A percentile compares a stretch with the other conserved stretches of the same genome.
Conservation (phyloP, 2,797 vertebrate species). For the Sebastes nivosus region DNA sequence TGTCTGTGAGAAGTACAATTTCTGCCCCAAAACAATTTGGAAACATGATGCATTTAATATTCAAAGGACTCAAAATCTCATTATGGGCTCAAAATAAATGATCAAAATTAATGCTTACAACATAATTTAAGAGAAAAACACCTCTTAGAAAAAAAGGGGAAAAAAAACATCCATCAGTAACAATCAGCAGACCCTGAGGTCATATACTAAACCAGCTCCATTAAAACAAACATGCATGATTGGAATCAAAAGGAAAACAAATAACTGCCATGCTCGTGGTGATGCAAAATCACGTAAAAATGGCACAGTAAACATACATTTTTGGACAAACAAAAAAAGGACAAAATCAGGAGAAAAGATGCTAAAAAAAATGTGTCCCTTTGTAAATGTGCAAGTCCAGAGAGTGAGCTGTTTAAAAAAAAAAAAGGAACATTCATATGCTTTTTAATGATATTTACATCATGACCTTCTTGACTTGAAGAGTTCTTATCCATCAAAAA, state of each 20-base stretch:
- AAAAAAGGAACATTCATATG: too few relatives aligned
- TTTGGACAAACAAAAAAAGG: neutral
- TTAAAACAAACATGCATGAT: constrained; percentile 23
- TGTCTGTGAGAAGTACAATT: neutral
- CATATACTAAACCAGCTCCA: neutral
- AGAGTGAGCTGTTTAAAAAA: neutral
- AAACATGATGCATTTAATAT: neutral
- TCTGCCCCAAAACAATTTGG: neutral
- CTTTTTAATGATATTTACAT: constrained; percentile 65
- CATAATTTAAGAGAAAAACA: constrained; percentile 14
- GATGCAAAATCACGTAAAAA: constrained; percentile 17
- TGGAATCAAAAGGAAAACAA: constrained; percentile 3
- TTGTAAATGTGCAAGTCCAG: constrained; percentile 44
- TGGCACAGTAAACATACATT: neutral
- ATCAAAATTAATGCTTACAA: constrained; percentile 37
- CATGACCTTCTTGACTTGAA: constrained; percentile 30
- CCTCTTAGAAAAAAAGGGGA: neutral
- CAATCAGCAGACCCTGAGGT: constrained; percentile 9
- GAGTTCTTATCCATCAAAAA: constrained; percentile 26
- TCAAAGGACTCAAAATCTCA: constrained; percentile 26
- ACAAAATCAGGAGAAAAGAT: neutral
- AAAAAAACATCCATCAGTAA: constrained; percentile 3
- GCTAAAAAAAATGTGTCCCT: constrained; percentile 26
- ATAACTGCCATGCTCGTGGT: neutral
- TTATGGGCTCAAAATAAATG: constrained; percentile 13